Evolutionary conservation across 2,888 invertebrate genomes (phyloP), one percentile per base, ranked within the genome.

Genomic region (Arrhopalites spinosus): DNA sequence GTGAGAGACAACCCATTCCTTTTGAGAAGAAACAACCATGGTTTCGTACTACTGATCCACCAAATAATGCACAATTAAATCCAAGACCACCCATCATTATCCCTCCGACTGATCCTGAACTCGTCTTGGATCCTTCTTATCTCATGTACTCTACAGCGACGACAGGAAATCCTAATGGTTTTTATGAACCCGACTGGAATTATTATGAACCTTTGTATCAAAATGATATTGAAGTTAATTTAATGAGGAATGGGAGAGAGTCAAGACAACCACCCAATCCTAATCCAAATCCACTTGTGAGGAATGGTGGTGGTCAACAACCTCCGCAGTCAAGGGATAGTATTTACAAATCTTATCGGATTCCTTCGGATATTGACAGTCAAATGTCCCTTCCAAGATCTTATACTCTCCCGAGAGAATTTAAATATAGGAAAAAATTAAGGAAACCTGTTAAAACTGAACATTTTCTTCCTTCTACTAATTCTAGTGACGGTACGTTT

Each of bases 321-420:
- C 36, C 36, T 7, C 77, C 82, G 61, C 76, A 81, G 59, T 75
- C 82, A 56, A 53, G 80, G 77, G 75, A 80, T 81, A 73, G 83
- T 27, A 85, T 85, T 83, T 87, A 86, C 83, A 87, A 86, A 82
- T 85, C 85, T 2, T 89, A 88, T 61, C 85, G 90, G 3, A 88
- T 89, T 43, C 89, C 90, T 74, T 92, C 92, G 66, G 92, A 92
- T 84, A 89, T 92, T 81, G 92, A 92, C 84, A 88, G 83, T 85
- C 90, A 93, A 89, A 89, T 94, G 81, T 93, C 93, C 1, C 86
- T 94, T 73, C 94, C 94, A 0, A 89, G 94, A 27, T 93, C 93
- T 36, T 94, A 94, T 85, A 94, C 94, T 0, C 86, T 94, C 69
- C 94, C 94, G 0, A 89, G 93, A 20, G 93, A 94, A 86, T 94